Conservation (phyloP, 2,797 vertebrate species). For the Xenopus petersii region DNA sequence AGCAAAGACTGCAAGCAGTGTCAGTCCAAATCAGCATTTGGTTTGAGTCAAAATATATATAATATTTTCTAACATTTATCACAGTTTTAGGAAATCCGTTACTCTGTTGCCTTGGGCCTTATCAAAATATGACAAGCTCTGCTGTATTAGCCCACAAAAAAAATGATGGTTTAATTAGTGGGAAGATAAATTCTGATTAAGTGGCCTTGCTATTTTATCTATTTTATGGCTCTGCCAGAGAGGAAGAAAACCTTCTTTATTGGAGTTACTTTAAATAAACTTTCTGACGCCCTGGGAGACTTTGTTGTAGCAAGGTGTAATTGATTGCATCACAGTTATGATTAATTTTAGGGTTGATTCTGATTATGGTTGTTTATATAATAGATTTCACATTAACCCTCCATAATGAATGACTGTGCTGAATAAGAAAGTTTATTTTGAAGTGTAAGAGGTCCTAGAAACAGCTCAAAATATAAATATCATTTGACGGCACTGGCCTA, state of each 20-base stretch:
- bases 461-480: no score
- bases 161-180: neutral
- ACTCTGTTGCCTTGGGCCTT: no score
- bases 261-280: neutral
- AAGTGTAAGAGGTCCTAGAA: no score
- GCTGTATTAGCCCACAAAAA: neutral
- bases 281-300: neutral
- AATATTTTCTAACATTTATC: no score
- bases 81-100: no score
- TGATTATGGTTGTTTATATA: neutral
- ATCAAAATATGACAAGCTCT: no score
- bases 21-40: no score
- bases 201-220: neutral
- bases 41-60: no score
- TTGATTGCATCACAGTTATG: neutral
- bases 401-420: neutral
- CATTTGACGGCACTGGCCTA: no score
- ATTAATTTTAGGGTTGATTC: neutral
- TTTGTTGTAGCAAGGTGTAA: neutral
- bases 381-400: neutral
- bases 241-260: neutral
- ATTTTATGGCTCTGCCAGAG: neutral
- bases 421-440: neutral
- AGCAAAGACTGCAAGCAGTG: no score
- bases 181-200: neutral